These are phyloP conservation scores for Polydrusus tereticollis DNA, from an alignment of 2,888 invertebrate species.

Conservation along the genomic window DNA sequence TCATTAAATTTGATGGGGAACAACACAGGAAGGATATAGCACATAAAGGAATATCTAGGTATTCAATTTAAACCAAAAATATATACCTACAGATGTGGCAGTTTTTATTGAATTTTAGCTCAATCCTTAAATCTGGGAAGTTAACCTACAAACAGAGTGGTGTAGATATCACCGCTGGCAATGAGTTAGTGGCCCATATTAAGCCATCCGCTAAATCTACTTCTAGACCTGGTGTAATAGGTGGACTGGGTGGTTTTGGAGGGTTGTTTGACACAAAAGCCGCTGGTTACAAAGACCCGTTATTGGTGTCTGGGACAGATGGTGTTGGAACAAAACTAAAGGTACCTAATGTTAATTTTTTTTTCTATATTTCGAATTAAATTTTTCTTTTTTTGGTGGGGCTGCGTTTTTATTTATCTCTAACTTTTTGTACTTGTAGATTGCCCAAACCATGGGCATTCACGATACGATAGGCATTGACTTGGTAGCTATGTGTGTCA, in stretches of 20 bases:
- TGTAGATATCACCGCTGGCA: slow-evolving; percentile 94
- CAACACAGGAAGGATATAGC: slow-evolving; percentile 93
- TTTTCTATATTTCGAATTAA: slow-evolving; percentile 4
- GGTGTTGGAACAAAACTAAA: slow-evolving; percentile 98
- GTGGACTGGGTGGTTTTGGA: slow-evolving; percentile 92
- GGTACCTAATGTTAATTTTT: slow-evolving; percentile 67
- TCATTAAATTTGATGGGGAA: slow-evolving; percentile 85
- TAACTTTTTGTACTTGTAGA: too few relatives aligned
- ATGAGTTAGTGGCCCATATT: slow-evolving; percentile 85
- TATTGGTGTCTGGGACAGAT: slow-evolving; percentile 94
- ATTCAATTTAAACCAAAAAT: too few relatives aligned
- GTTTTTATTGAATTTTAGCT: slow-evolving; percentile 59
- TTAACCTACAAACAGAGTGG: slow-evolving; percentile 92
- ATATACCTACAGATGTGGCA: too few relatives aligned
- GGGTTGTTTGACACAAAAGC: slow-evolving; percentile 90
- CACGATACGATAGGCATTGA: slow-evolving; percentile 93
- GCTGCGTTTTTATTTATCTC: not conserved
- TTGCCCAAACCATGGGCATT: slow-evolving; percentile 83
- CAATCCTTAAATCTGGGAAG: slow-evolving; percentile 72
- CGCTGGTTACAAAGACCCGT: slow-evolving; percentile 81
- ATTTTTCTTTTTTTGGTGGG: not conserved
- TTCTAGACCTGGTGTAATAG: slow-evolving; percentile 82
- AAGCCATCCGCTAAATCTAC: slow-evolving; percentile 87
- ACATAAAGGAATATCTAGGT: slow-evolving; percentile 87
- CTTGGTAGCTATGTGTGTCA: slow-evolving; percentile 98